Conservation (phyloP, 2,888 invertebrate species). For the Erpobdella octoculata region DNA sequence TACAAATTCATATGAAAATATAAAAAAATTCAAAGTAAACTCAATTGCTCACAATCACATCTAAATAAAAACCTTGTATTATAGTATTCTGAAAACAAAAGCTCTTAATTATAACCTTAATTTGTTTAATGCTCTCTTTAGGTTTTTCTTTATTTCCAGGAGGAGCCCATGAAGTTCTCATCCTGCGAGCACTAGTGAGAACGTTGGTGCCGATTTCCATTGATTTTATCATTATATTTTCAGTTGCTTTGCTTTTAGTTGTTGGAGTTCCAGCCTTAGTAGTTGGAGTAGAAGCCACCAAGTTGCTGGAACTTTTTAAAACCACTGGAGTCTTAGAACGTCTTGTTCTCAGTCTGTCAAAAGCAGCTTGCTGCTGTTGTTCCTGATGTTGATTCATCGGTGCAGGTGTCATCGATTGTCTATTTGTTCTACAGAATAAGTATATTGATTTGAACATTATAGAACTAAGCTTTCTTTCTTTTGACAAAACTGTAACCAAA, state of each 20-base stretch:
- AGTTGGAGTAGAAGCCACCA: not conserved
- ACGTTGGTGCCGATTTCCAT: not conserved
- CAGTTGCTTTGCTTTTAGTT: not conserved
- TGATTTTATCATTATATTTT: not conserved
- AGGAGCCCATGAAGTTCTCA: not conserved
- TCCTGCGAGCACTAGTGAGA: too few relatives aligned
- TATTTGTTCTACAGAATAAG: not conserved
- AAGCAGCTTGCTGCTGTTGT: not conserved
- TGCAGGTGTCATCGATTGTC: not conserved
- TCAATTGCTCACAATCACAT: too few relatives aligned
- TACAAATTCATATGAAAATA: too few relatives aligned
- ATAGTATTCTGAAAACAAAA: too few relatives aligned
- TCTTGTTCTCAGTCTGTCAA: slow-evolving; percentile 2
- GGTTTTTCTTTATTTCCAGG: not conserved
- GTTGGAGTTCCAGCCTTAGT: not conserved
- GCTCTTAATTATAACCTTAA: too few relatives aligned
- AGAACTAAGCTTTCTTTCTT: too few relatives aligned
- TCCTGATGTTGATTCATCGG: too few relatives aligned
- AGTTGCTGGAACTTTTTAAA: not conserved
- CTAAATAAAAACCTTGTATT: too few relatives aligned
- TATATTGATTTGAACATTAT: too few relatives aligned
- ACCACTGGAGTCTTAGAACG: slow-evolving; percentile 18
- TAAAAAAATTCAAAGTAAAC: too few relatives aligned
- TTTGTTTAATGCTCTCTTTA: not conserved
- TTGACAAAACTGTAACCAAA: too few relatives aligned